phyloP scores from a whole-genome alignment of 2,888 invertebrate species.

The Aporophyla lueneburgensis region DNA sequence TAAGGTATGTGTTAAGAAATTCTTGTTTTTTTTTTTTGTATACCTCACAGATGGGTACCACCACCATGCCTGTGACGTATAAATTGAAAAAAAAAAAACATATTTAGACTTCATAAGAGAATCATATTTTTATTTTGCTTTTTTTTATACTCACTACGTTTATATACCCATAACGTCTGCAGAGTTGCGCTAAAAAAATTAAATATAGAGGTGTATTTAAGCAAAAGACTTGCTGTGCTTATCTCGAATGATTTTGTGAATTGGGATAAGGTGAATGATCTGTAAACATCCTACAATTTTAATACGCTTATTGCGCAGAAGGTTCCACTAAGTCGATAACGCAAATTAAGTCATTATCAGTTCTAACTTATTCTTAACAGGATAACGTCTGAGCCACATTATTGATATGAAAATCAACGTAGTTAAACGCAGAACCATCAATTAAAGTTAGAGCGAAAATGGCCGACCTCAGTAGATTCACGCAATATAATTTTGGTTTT shows the following conservation, averaged over 20 bases:
- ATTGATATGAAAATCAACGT: constrained; percentile 17
- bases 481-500: constrained; percentile 18
- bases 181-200: too few species aligned
- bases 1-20: too few species aligned
- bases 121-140: too few species aligned
- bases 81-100: too few species aligned
- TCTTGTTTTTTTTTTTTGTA: too few species aligned
- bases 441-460: constrained; percentile 8
- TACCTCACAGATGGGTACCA: too few species aligned
- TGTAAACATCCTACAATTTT: background rate
- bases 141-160: too few species aligned
- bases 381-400: constrained; percentile 5
- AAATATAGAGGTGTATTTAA: too few species aligned
- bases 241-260: background rate
- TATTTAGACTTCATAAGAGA: too few species aligned
- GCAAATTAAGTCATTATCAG: background rate
- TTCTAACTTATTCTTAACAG: constrained; percentile 13
- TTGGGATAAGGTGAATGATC: background rate
- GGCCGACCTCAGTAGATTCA: constrained; percentile 25
- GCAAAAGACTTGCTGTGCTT: background rate
- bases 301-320: background rate
- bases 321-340: background rate
- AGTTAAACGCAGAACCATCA: constrained; percentile 10
- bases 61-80: too few species aligned
- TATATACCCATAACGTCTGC: too few species aligned